A percentile compares a stretch with the other conserved stretches of the same genome.
Evolutionary conservation across 2,888 invertebrate species (phyloP).

Genomic region (Tridacna crocea): DNA sequence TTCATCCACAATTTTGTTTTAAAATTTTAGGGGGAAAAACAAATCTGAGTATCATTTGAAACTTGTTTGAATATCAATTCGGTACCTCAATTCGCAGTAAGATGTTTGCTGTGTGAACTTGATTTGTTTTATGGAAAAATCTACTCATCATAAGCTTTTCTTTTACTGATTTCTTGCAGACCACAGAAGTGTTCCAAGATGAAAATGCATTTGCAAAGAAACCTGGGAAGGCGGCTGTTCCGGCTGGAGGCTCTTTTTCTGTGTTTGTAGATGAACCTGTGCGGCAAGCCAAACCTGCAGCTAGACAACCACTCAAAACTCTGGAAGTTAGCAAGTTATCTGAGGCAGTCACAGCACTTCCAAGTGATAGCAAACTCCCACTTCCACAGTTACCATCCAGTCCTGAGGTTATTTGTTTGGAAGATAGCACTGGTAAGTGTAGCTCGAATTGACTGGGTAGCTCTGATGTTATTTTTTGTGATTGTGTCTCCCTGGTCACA

Average conservation of each 20-base stretch:
- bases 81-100: too few relatives aligned
- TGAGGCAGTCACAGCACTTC: slow-evolving; percentile 58
- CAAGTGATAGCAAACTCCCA: slow-evolving; percentile 47
- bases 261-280: slow-evolving; percentile 70
- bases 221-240: slow-evolving; percentile 59
- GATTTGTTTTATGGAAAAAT: too few relatives aligned
- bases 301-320: slow-evolving; percentile 38
- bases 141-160: too few relatives aligned
- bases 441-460: too few relatives aligned
- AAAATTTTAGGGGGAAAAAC: too few relatives aligned
- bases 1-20: too few relatives aligned
- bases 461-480: too few relatives aligned
- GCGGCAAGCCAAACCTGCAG: slow-evolving; percentile 40
- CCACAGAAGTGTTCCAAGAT: slow-evolving; percentile 63
- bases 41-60: too few relatives aligned
- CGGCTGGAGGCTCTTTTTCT: slow-evolving; percentile 63
- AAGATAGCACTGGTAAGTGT: slow-evolving; percentile 48
- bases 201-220: slow-evolving; percentile 71
- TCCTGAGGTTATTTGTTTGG: slow-evolving; percentile 52
- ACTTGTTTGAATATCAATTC: too few relatives aligned
- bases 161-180: slow-evolving; percentile 24
- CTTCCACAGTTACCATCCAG: slow-evolving; percentile 41
- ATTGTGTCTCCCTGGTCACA: too few relatives aligned
- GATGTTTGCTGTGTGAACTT: too few relatives aligned
- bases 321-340: slow-evolving; percentile 44